A percentile compares a stretch with the other conserved stretches of the same genome.
Conservation (phyloP, 2,113 vertebrate genomes). For the Malurus elegans region DNA sequence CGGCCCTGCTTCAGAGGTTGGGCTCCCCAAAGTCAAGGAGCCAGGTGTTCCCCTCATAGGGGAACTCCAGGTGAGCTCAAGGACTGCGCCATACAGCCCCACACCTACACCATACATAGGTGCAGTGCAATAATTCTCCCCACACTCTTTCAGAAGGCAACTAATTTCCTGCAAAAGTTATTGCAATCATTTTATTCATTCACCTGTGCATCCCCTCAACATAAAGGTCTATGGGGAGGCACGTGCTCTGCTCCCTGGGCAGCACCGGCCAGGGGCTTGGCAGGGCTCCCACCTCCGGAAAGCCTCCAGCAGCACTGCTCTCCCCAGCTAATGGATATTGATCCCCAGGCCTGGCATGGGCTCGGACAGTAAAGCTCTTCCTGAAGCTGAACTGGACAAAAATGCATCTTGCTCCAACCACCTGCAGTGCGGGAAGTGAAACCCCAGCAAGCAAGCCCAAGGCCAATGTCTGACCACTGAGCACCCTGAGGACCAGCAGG, state of each 20-base stretch:
- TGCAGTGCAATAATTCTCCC: neutral
- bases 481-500: neutral
- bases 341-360: neutral
- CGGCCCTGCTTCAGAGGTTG: rapidly evolving
- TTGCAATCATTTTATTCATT: neutral
- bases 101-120: rapidly evolving
- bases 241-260: neutral
- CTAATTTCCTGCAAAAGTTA: neutral
- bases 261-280: neutral
- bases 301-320: neutral
- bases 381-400: neutral
- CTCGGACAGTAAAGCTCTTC: neutral
- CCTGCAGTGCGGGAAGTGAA: neutral
- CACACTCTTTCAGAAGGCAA: rapidly evolving
- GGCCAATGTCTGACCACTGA: neutral
- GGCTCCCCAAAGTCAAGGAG: neutral
- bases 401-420: neutral
- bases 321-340: slow-evolving; percentile 65
- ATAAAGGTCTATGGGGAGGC: neutral
- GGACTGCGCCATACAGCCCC: neutral
- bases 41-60: neutral
- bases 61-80: neutral
- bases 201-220: neutral
- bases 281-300: slow-evolving; percentile 20
- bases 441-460: neutral